These are phyloP conservation scores for Eudasyphora cyanicolor DNA, from an alignment of 2,888 invertebrate genomes.

Conservation along the genomic window DNA sequence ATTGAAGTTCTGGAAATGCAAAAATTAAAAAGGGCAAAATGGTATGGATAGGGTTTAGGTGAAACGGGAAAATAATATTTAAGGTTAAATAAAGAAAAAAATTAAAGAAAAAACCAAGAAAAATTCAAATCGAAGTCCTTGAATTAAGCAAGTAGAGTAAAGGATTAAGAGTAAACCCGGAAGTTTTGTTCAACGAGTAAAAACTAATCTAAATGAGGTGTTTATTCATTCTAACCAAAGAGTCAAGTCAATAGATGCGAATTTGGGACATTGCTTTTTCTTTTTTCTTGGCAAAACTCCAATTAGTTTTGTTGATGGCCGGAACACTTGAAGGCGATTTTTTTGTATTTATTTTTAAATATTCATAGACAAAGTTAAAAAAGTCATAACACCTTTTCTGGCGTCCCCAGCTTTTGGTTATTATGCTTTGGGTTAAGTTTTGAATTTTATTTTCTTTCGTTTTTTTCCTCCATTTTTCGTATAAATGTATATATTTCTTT, in stretches of 20 bases:
- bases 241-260: neutral
- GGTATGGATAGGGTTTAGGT: neutral
- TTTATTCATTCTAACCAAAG: neutral
- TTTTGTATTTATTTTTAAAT: constrained; percentile 27
- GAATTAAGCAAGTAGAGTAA: neutral
- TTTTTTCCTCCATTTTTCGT: neutral
- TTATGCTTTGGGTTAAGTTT: constrained; percentile 1
- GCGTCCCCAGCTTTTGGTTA: constrained; percentile 28
- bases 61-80: constrained; percentile 1
- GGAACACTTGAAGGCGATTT: neutral
- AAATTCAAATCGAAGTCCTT: neutral
- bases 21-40: neutral
- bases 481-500: neutral
- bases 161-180: neutral
- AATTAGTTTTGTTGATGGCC: constrained; percentile 64
- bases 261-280: constrained; percentile 71
- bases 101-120: constrained; percentile 27
- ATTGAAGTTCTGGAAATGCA: neutral
- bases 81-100: constrained; percentile 3
- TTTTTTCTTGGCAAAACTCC: constrained; percentile 75
- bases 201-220: neutral
- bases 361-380: constrained; percentile 46
- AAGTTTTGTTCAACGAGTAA: neutral
- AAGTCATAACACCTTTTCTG: constrained; percentile 60
- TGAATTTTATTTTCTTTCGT: neutral